Evolutionary conservation across 2,888 invertebrate species (phyloP).

Genomic region (Iphiclides podalirius): DNA sequence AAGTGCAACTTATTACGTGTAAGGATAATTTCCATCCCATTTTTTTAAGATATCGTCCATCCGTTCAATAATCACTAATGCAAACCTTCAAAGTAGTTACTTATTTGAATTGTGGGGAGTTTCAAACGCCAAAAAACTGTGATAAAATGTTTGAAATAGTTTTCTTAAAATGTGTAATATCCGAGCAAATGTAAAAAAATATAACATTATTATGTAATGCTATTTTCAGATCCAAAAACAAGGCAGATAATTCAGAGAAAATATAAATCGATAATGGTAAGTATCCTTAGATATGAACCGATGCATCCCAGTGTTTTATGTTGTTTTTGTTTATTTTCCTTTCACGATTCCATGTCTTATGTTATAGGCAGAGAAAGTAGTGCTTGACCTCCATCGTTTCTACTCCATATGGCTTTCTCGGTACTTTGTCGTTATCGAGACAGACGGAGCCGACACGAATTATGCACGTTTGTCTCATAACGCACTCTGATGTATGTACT

Average conservation of each 20-base stretch:
- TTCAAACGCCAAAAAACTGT: too few species aligned
- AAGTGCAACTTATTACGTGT: constrained; percentile 5
- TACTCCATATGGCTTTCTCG: constrained; percentile 85
- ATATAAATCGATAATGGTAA: constrained; percentile 99
- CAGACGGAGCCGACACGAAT: constrained; percentile 56
- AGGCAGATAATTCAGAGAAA: constrained; percentile 97
- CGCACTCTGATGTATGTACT: constrained; percentile 67
- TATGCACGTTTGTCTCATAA: constrained; percentile 66
- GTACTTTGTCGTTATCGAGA: constrained; percentile 59
- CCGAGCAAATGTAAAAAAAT: too few species aligned
- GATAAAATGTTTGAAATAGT: too few species aligned
- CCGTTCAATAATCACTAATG: too few species aligned
- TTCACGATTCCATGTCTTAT: constrained; percentile 57
- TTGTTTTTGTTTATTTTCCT: constrained; percentile 42
- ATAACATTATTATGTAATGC: too few species aligned
- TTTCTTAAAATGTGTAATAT: too few species aligned
- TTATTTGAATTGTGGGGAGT: too few species aligned
- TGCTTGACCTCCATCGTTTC: constrained; percentile 88
- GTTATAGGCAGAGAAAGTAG: constrained; percentile 88
- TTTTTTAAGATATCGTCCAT: too few species aligned
- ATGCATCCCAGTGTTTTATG: constrained; percentile 31
- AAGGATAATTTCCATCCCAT: too few species aligned
- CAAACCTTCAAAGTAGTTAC: too few species aligned
- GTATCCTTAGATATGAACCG: constrained; percentile 47
- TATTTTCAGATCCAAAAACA: constrained; percentile 96